Percentiles rank a stretch among this genome's conserved stretches.
Conservation (phyloP, 2,888 invertebrate species). For the Macrosoma leucophasiata region DNA sequence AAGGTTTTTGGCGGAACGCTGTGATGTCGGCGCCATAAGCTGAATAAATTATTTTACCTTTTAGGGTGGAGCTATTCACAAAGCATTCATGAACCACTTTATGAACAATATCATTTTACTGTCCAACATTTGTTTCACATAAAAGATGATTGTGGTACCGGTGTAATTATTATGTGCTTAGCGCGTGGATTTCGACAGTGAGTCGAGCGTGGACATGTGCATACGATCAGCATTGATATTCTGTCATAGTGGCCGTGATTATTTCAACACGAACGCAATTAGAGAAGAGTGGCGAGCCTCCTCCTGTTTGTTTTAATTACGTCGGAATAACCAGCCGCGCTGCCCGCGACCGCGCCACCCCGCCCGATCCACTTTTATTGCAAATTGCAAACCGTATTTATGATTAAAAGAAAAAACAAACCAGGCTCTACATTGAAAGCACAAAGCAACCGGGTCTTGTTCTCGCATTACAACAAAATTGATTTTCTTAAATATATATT, state of each 20-base stretch:
- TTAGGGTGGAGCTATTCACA: slow-evolving; percentile 27
- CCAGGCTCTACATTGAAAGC: slow-evolving; percentile 37
- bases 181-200: slow-evolving; percentile 3
- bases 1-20: slow-evolving; percentile 10
- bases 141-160: too few relatives aligned
- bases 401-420: slow-evolving; percentile 47
- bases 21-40: slow-evolving; percentile 23
- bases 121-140: slow-evolving; percentile 18
- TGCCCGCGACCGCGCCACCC: slow-evolving; percentile 35
- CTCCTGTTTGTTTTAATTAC: slow-evolving; percentile 74
- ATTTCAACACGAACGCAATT: slow-evolving; percentile 71
- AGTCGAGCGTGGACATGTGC: slow-evolving; percentile 25
- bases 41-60: slow-evolving; percentile 31
- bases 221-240: slow-evolving; percentile 37
- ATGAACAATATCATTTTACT: slow-evolving; percentile 24
- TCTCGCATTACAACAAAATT: too few relatives aligned
- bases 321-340: slow-evolving; percentile 55
- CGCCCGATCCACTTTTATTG: slow-evolving; percentile 52
- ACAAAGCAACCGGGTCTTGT: too few relatives aligned
- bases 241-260: slow-evolving; percentile 59
- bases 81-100: slow-evolving; percentile 24
- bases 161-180: not conserved
- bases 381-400: slow-evolving; percentile 61
- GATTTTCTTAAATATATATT: too few relatives aligned
- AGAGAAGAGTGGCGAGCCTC: slow-evolving; percentile 66